Evolutionary conservation across 1,140 invertebrate genomes (phyloP).

Genomic region (Bilobella aurantiaca): DNA sequence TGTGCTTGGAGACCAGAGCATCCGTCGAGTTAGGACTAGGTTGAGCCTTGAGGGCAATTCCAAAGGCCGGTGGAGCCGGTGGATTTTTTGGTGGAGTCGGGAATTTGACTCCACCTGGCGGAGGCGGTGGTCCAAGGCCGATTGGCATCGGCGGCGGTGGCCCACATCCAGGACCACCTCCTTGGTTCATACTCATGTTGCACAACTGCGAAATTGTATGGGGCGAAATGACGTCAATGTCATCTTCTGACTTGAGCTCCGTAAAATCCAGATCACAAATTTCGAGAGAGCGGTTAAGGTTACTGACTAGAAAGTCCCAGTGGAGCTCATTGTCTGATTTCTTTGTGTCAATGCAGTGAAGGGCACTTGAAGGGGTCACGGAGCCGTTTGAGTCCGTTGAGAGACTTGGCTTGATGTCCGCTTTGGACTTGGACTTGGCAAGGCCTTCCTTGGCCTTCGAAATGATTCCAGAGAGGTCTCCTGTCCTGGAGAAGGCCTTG

Average conservation of each 20-base stretch:
- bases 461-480: conserved; percentile 48
- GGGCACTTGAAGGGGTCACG: conserved; percentile 33
- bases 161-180: conserved; percentile 6
- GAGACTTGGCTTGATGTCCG: conserved; percentile 45
- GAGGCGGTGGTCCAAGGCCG: conserved; percentile 37
- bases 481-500: conserved; percentile 48
- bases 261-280: conserved; percentile 56
- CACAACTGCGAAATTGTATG: conserved; percentile 13
- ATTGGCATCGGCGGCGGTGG: conserved; percentile 25
- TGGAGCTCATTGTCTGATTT: conserved; percentile 87
- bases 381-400: conserved; percentile 12
- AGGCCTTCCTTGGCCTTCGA: conserved; percentile 84
- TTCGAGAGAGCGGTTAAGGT: conserved; percentile 67
- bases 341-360: conserved; percentile 59
- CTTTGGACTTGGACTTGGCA: conserved; percentile 68
- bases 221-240: conserved; percentile 34
- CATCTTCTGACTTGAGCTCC: conserved; percentile 53
- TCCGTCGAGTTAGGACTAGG: conserved; percentile 31
- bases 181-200: conserved; percentile 7
- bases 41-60: conserved; percentile 39
- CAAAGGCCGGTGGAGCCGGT: conserved; percentile 41
- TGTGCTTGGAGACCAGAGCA: conserved; percentile 25
- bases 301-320: conserved; percentile 82
- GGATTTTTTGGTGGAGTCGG: conserved; percentile 40
- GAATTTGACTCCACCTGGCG: conserved; percentile 41